Evolutionary conservation across 1,140 invertebrate species (phyloP).

Genomic region (Pogonus chalceus): DNA sequence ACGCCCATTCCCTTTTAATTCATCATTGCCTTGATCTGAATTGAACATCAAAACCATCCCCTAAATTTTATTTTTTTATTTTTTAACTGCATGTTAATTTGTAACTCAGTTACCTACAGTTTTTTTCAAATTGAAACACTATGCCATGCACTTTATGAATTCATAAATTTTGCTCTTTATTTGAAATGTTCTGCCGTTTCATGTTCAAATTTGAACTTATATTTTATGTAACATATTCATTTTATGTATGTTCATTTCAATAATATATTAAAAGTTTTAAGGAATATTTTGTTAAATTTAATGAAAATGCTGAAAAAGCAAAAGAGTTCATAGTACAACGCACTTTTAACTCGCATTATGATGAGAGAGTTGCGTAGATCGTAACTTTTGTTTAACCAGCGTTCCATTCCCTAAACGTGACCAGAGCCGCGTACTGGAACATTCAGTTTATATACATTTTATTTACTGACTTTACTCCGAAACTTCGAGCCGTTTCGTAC

Average conservation of each 20-base stretch:
- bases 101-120: neutral
- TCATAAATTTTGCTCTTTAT: neutral
- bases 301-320: too few species aligned
- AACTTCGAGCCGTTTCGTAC: neutral
- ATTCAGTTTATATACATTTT: neutral
- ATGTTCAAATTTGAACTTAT: too few species aligned
- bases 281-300: too few species aligned
- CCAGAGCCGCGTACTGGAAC: neutral
- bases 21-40: neutral
- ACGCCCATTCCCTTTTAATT: neutral
- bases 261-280: too few species aligned
- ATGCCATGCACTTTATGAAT: neutral
- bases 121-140: neutral
- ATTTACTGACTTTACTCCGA: neutral
- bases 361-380: neutral
- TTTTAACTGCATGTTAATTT: neutral
- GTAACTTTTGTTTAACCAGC: neutral
- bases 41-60: too few species aligned
- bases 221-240: too few species aligned
- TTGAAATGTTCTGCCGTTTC: too few species aligned
- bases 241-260: too few species aligned
- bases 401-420: neutral
- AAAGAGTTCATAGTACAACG: too few species aligned
- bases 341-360: too few species aligned
- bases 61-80: neutral